Conservation (phyloP, 2,888 invertebrate genomes). For the Mythimna impura region DNA sequence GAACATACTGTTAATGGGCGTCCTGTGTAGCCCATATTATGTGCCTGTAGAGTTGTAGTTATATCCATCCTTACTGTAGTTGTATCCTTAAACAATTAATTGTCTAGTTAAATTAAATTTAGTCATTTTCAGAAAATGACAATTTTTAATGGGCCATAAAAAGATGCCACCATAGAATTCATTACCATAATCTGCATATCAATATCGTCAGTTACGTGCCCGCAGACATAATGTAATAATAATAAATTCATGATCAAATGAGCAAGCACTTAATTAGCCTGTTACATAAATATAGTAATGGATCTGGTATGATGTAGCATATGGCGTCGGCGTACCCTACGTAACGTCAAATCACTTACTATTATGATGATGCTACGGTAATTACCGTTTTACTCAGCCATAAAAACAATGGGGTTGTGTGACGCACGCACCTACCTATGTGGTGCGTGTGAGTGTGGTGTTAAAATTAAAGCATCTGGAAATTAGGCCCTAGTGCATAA, state of each 20-base stretch:
- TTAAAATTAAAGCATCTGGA: conserved; percentile 19
- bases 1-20: conserved; percentile 25
- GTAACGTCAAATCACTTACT: conserved; percentile 81
- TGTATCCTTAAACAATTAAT: too few relatives aligned
- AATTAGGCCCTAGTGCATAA: background rate
- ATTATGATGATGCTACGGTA: conserved; percentile 78
- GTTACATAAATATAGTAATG: conserved; percentile 63
- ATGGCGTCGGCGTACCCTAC: conserved; percentile 74
- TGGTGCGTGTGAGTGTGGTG: conserved; percentile 18
- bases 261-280: conserved; percentile 61
- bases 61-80: too few relatives aligned
- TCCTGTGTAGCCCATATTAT: background rate
- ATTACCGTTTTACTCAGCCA: conserved; percentile 77
- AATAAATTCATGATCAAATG: conserved; percentile 59
- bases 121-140: too few relatives aligned
- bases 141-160: background rate
- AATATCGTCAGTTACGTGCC: conserved; percentile 8
- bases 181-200: conserved; percentile 17
- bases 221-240: conserved; percentile 22
- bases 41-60: background rate
- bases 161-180: background rate
- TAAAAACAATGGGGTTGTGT: conserved; percentile 84
- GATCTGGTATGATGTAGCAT: conserved; percentile 54
- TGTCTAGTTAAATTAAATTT: too few relatives aligned
- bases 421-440: conserved; percentile 42